phyloP scores from a whole-genome alignment of 2,113 vertebrate genomes.

The Nettapus auritus region DNA sequence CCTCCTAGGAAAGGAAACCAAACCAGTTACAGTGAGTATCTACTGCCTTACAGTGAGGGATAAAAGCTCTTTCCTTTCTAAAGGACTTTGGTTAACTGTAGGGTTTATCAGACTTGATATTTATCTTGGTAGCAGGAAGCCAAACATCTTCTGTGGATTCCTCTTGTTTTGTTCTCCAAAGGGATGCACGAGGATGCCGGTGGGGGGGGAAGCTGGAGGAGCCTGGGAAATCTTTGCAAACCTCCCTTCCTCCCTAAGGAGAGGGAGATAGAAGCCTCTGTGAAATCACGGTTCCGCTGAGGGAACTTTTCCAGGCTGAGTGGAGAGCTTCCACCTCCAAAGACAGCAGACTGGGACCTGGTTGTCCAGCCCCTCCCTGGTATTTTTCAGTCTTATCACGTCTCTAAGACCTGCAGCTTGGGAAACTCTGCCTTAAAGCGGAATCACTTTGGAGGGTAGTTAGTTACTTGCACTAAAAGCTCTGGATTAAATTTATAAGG shows the following conservation, averaged over 20 bases:
- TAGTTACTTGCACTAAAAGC: neutral
- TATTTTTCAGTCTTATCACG: neutral
- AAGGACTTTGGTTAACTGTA: neutral
- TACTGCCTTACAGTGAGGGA: neutral
- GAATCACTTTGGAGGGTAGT: neutral
- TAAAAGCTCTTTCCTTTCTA: neutral
- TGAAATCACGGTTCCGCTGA: neutral
- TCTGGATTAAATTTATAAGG: neutral
- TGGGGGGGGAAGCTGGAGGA: neutral
- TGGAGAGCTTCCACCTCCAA: neutral
- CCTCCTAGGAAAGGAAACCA: neutral
- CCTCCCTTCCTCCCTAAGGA: neutral
- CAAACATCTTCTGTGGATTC: neutral
- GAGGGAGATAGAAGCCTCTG: neutral
- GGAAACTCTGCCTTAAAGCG: neutral
- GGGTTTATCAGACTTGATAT: neutral
- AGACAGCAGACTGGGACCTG: neutral
- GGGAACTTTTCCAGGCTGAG: neutral
- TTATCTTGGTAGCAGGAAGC: neutral
- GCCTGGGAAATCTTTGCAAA: neutral
- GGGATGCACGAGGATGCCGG: neutral
- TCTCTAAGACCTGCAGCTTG: neutral
- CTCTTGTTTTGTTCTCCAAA: neutral
- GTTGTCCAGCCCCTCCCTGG: rapidly evolving
- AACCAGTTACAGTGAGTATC: neutral